Evolutionary conservation across 2,113 vertebrate species (phyloP), one percentile per base, ranked within the genome.

Genomic region (Podarcis muralis): DNA sequence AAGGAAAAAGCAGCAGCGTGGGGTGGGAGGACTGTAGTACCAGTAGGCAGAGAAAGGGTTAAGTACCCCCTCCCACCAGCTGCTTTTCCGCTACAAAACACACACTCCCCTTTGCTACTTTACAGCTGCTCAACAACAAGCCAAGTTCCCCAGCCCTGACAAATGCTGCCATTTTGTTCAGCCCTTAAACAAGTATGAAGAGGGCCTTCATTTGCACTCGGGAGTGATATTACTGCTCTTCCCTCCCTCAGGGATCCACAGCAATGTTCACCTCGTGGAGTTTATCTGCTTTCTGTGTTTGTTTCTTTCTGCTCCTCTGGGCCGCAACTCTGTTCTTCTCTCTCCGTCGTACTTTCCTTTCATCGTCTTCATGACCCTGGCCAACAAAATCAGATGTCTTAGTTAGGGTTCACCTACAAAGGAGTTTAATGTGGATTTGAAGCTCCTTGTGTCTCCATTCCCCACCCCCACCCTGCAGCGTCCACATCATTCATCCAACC

Each of bases 241-340:
- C 59, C 59, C 78, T 66, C 86, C 3, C 57, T 72, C 25, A 90
- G 32, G 30, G 79, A 3, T 43, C 23, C 65, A 18, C 1, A 86
- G 78, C 30, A 75, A 25, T 88, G 43, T 94, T 94, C 93, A 99
- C 98, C 98, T 99, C 95, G 0, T 99, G 99, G 85, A 99, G 97
- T 89, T 97, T 96, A 93, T 99, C 99, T 11, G 98, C 98, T 96
- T 98, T 98, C 95, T 98, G 98, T 0, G 97, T 99, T 95, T 99
- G 99, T 93, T 98, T 98, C 95, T 98, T 99, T 57, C 99, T 96
- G 92, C 98, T 99, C 88, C 97, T 98, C 95, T 99, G 98, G 12
- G 98, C 99, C 32, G 99, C 98, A 2, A 98, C 98, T 88, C 98
- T 96, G 89, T 99, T 99, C 93, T 98, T 99, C 87, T 99, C 98